Base-by-base conservation (phyloP, 1,140 invertebrate species). In the Pteromalus puparum region DNA sequence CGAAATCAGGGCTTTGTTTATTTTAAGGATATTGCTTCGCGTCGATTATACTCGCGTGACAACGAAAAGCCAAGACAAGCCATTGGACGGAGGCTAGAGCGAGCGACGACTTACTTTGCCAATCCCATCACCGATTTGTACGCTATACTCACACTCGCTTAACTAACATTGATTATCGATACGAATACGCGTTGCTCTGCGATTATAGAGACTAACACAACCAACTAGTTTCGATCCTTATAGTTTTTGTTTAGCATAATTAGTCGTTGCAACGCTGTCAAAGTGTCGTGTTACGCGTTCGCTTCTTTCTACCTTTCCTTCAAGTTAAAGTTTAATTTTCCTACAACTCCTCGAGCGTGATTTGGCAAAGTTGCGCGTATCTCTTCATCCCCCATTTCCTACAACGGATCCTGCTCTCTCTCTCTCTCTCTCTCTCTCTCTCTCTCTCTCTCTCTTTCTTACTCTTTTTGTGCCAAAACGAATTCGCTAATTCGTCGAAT, bases 381-480 rank as follows among this genome's bases (percentile, higher is more conserved):
- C n/a, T 53, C 26, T 38, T n/a, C n/a, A 48, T 24, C 13, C 9
- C n/a, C 26, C 18, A 15, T 18, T 15, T n/a, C 24, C 38, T n/a
- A 12, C 42, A 28, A 34, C 48, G 10, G 24, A n/a, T 67, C n/a
- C 21, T 28, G 13, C 24, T 73, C 28, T 18, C 65, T 48, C 28
- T n/a, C 34, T 73, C 30, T 13, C 26, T 38, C 13, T 74, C 18
- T 7, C 38, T 12, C 26, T 4, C 72, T 61, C 46, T n/a, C 13
- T 1, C 42, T 26, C 34, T 12, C 21, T 1, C 5, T 38, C 7
- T 74, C 48, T 21, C 24, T 26, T 1, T 74, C 48, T n/a, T 7
- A 9, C 53, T 10, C 61, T 53, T 70, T 24, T 84, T 85, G 70
- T 81, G 72, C 78, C 42, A 70, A 70, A 80, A 76, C 61, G 67